Base-by-base conservation (phyloP, 2,113 vertebrate species). In the Uria aalge region DNA sequence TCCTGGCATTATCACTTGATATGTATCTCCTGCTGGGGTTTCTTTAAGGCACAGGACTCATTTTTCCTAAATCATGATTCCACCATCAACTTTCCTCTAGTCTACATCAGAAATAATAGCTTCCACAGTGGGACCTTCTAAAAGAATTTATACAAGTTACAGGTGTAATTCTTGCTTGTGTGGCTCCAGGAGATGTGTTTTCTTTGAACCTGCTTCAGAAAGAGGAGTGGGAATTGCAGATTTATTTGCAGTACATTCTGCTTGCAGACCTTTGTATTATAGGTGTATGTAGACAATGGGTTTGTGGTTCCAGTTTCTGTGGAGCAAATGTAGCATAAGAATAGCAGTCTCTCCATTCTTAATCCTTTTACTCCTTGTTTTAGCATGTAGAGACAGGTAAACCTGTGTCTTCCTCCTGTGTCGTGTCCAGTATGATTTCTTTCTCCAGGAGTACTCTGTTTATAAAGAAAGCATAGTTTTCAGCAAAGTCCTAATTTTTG, bases 291-390 rank as follows among this genome's bases (percentile, higher is more conserved):
- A 41, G 45, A 47, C 19, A 26, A 10, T 7, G 23, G 15, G 2
- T 11, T 75, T 71, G 45, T 82, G 13, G 9, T 75, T 80, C 34
- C 24, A 64, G n/a, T 34, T 52, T 82, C 36, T 71, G 7, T 8
- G n/a, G 34, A 19, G 36, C 5, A 88, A 91, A 75, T n/a, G 34
- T 47, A 82, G 64, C 66, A 63, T 40, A 77, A 82, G 55, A 56
- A 18, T 80, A 91, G 63, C 90, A 94, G 76, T 94, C 45, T 89
- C 43, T 92, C 12, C 19, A 60, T 94, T 96, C 79, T 81, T 91
- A 64, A 89, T 69, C 11, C 8, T 89, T 92, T 92, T 22, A 41
- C 60, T 94, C 55, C 85, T 77, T 85, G 34, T 87, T 96, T 96
- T 92, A 92, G 92, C 92, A 60, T 19, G 4, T 5, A 83, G 59